Evolutionary conservation across 2,797 vertebrate genomes (phyloP).

Genomic region (Anableps anableps): DNA sequence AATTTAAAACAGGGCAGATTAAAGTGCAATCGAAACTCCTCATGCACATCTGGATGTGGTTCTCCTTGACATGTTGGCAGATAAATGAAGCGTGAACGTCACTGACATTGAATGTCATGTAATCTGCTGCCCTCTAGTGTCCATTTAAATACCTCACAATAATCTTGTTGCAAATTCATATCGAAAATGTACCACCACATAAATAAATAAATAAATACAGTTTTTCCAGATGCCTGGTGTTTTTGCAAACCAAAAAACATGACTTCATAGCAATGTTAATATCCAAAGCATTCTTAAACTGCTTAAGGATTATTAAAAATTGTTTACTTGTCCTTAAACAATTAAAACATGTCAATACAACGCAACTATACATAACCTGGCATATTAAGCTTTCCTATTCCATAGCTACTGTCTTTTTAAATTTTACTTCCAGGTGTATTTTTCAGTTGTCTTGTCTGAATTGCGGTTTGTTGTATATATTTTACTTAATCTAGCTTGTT

Average conservation of each 20-base stretch:
- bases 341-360: neutral
- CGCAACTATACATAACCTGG: no score
- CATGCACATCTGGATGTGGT: constrained; percentile 57
- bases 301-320: no score
- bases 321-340: no score
- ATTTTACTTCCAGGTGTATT: neutral
- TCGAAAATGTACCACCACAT: neutral
- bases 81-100: neutral
- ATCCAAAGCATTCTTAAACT: no score
- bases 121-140: constrained; percentile 71
- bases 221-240: neutral
- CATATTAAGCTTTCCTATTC: neutral
- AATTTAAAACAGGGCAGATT: constrained; percentile 12
- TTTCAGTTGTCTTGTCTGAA: neutral
- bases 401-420: neutral
- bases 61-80: constrained; percentile 28
- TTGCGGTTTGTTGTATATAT: neutral
- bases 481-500: neutral
- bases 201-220: neutral
- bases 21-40: constrained; percentile 10
- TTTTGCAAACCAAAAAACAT: neutral
- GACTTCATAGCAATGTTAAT: neutral
- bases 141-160: neutral
- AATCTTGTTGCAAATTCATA: neutral
- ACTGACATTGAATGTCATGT: constrained; percentile 35